phyloP scores from a whole-genome alignment of 2,797 vertebrate species.

The Acropternis orthonyx region DNA sequence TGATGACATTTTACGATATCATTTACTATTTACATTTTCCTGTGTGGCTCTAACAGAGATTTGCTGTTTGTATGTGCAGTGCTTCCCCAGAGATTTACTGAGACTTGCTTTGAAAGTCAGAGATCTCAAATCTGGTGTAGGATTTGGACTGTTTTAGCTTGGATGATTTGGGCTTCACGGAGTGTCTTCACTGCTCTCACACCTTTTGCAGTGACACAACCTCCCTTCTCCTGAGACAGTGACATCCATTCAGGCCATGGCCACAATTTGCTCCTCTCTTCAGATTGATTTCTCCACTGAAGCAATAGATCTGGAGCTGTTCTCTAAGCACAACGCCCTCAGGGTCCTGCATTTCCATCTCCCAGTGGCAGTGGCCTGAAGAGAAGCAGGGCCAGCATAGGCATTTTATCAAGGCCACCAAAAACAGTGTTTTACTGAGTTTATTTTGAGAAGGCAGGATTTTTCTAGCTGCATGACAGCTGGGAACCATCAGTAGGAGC shows the following conservation, averaged over 20 bases:
- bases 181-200: not conserved
- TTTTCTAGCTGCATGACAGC: not conserved
- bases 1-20: not conserved
- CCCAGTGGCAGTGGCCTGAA: not conserved
- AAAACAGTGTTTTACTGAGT: not conserved
- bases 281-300: not conserved
- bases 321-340: not conserved
- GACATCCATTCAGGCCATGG: not conserved
- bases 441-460: not conserved
- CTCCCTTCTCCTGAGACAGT: not conserved
- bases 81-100: not conserved
- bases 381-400: not conserved
- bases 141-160: not conserved
- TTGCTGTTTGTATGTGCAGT: not conserved
- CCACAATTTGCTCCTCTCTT: not conserved
- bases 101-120: not conserved
- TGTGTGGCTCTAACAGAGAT: not conserved
- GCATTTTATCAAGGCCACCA: not conserved
- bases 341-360: not conserved
- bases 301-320: not conserved
- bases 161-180: not conserved
- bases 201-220: not conserved
- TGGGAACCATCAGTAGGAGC: not conserved
- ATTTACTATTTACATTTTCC: constrained; percentile 26
- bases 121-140: not conserved